Percentiles rank a stretch among this genome's conserved stretches.
phyloP scores from a whole-genome alignment of 2,888 invertebrate species.

The Autographa gamma region DNA sequence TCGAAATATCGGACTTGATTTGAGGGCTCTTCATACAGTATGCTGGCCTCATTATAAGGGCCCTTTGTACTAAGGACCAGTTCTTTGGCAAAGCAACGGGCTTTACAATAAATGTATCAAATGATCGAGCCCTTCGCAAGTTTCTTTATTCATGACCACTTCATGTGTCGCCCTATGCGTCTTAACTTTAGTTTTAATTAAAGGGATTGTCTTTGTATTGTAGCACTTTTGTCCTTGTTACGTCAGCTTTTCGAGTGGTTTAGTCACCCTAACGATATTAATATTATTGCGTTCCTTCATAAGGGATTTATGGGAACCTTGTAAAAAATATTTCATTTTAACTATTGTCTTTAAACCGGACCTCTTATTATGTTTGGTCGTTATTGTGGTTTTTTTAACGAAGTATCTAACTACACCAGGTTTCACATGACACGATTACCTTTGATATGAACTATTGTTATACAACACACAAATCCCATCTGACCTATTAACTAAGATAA shows the following conservation, averaged over 20 bases:
- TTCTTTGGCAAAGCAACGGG: conserved; percentile 78
- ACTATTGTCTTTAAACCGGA: not conserved
- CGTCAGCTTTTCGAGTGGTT: conserved; percentile 24
- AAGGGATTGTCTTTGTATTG: conserved; percentile 71
- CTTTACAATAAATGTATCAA: conserved; percentile 86
- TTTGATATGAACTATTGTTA: not conserved
- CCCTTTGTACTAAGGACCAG: conserved; percentile 88
- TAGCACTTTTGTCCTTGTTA: conserved; percentile 31
- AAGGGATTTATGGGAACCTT: not conserved
- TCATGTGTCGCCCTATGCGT: conserved; percentile 69
- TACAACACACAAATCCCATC: conserved; percentile 4
- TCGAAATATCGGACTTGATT: conserved; percentile 76
- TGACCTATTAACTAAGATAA: not conserved
- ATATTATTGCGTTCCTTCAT: not conserved
- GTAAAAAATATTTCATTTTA: not conserved
- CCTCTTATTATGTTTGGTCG: not conserved
- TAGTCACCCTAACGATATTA: not conserved
- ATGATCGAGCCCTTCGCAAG: conserved; percentile 82
- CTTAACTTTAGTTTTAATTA: conserved; percentile 84
- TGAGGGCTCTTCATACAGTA: conserved; percentile 86
- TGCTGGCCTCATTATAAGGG: conserved; percentile 88
- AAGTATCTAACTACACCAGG: not conserved
- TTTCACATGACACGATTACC: not conserved
- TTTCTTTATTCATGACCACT: conserved; percentile 84
- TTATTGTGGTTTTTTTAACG: not conserved